Base-by-base conservation (phyloP, 1,140 invertebrate genomes). In the Scaptomyza hsui region DNA sequence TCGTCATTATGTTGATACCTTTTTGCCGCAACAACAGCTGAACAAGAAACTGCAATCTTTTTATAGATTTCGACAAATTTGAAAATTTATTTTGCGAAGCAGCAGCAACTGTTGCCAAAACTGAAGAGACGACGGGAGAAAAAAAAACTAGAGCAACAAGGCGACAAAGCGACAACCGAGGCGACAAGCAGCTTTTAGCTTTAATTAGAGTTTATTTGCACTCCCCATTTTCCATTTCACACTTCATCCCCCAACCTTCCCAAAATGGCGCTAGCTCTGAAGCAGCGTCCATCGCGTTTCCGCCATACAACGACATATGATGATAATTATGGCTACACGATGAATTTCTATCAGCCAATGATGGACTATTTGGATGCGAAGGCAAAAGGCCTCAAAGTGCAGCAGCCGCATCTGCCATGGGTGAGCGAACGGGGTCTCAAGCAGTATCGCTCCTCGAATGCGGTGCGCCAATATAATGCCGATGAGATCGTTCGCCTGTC, bases 281-380 rank as follows among this genome's bases (percentile, higher is more conserved):
- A 86, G 32, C 55, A 78, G 65, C 83, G 92, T 92, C 92, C 90
- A 73, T 62, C 85, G 75, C 71, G 88, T 79, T 64, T 92, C 78
- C 65, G 80, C 78, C 39, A 74, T 49, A 51, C 56, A 19, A 69
- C 72, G 1, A 94, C 95, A 19, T 97, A 97, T 86, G 94, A 95
- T 70, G 94, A 95, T 85, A 97, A 96, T 92, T 97, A 97, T 91
- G 94, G 94, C 32, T 95, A 94, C 72, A 95, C 95, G 4, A 95
- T 96, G 51, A 95, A 96, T 85, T 96, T 94, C 89, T 96, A 96
- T 90, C 95, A 96, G 82, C 95, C 95, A 9, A 96, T 96, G 95
- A 94, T 97, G 63, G 95, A 96, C 82, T 96, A 96, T 76, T 94
- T 97, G 57, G 94, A 95, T 75, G 92, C 92, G 16, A 94, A 93